phyloP scores from a whole-genome alignment of 2,797 vertebrate genomes.

The Chiloscyllium punctatum region DNA sequence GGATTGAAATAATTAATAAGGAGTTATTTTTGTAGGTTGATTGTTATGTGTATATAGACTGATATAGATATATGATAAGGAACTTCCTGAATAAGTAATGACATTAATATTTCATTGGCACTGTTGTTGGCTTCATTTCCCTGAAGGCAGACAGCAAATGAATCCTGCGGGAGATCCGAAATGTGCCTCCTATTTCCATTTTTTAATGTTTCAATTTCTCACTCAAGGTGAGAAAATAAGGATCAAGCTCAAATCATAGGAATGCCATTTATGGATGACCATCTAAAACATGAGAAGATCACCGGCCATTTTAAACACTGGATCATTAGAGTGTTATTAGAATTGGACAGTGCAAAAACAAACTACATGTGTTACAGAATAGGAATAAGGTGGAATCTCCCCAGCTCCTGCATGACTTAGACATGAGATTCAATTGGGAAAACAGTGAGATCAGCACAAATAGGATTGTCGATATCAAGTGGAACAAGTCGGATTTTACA shows the following conservation, averaged over 20 bases:
- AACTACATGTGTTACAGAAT: not conserved
- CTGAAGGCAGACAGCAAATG: not conserved
- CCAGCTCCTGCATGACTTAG: too few species aligned
- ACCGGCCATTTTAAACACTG: not conserved
- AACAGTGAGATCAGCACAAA: too few species aligned
- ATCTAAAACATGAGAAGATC: not conserved
- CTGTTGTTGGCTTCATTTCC: not conserved
- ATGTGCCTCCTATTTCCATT: not conserved
- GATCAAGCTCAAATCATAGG: not conserved
- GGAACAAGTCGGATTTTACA: too few species aligned
- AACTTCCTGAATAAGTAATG: not conserved
- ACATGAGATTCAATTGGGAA: too few species aligned
- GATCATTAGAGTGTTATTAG: not conserved
- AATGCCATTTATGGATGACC: not conserved
- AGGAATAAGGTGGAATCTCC: too few species aligned
- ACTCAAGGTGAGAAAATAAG: not conserved
- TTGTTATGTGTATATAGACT: not conserved
- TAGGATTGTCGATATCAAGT: too few species aligned
- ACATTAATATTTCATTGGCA: not conserved
- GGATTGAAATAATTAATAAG: slow-evolving; percentile 3
- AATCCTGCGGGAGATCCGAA: not conserved
- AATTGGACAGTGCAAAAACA: not conserved
- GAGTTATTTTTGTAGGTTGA: not conserved
- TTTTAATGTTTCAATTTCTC: not conserved
- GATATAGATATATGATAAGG: not conserved